Base-by-base conservation (phyloP, 2,113 vertebrate species). In the Tylochromis polylepis region DNA sequence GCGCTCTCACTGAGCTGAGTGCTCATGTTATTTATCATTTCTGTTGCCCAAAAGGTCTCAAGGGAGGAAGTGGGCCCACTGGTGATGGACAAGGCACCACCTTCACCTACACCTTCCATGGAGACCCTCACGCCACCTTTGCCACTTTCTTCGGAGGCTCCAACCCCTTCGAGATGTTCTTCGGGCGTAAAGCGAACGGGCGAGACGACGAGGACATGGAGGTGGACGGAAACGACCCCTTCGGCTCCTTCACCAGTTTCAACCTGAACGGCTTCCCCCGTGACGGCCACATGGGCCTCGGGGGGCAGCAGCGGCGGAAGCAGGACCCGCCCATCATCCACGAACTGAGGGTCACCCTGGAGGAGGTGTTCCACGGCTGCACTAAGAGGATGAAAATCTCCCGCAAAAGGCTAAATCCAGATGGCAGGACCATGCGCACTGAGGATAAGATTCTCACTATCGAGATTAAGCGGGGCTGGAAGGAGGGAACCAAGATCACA, bases 371-470 rank as follows among this genome's bases (percentile, higher is more conserved):
- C 88, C 97, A 96, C 3, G 98, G 98, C 84, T 98, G 97, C 94
- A 98, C 98, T 81, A 99, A 99, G 93, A 96, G 97, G 82, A 99
- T 99, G 98, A 98, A 98, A 91, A 99, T 99, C 96, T 99, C 98
- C 36, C 96, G 97, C 58, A 99, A 98, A 92, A 96, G 98, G 91
- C 94, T 99, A 82, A 99, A 99, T 62, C 97, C 98, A 5, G 98
- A 99, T 85, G 98, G 98, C 16, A 96, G 98, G 95, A 98, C 97
- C 89, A 96, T 97, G 88, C 96, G 98, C 93, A 96, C 95, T 4
- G 98, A 99, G 95, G 98, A 99, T 93, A 99, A 99, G 96, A 99
- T 99, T 86, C 97, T 99, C 83, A 97, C 97, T 15, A 99, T 99
- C 24, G 98, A 99, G 95, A 99, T 99, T 91, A 99, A 99, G 93